phyloP scores from a whole-genome alignment of 2,888 invertebrate genomes.

The Tipula unca region DNA sequence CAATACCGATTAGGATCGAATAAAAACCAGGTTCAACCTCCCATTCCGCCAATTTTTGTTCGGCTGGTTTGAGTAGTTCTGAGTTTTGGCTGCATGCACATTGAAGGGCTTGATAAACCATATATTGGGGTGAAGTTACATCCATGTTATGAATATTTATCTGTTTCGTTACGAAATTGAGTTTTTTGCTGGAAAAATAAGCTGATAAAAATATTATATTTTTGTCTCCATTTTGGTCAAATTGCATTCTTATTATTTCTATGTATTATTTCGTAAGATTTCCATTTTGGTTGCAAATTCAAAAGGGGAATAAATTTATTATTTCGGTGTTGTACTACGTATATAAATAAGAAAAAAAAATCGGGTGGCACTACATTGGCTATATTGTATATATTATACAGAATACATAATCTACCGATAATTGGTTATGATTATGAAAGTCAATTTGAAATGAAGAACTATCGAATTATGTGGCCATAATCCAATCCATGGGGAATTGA shows the following conservation, averaged over 20 bases:
- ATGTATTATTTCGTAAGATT: not conserved
- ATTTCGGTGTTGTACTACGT: not conserved
- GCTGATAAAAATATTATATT: not conserved
- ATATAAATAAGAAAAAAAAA: not conserved
- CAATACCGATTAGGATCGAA: constrained; percentile 64
- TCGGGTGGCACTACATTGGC: not conserved
- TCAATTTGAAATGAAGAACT: no score
- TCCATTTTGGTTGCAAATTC: not conserved
- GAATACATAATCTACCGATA: no score
- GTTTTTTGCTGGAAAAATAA: not conserved
- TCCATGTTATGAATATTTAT: constrained; percentile 20
- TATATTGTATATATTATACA: no score
- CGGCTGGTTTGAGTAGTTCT: constrained; percentile 76
- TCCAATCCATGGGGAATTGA: no score
- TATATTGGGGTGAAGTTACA: constrained; percentile 34
- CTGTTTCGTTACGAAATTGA: not conserved
- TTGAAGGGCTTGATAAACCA: constrained; percentile 51
- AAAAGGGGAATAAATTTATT: not conserved
- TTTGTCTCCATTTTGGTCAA: not conserved
- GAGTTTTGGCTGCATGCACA: constrained; percentile 80
- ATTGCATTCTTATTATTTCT: not conserved
- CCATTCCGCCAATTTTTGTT: constrained; percentile 78
- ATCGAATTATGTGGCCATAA: no score
- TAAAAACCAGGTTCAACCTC: constrained; percentile 86
- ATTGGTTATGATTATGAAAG: no score